Evolutionary conservation across 2,888 invertebrate species (phyloP), one percentile per base, ranked within the genome.

Genomic region (Athripsodes cinereus): DNA sequence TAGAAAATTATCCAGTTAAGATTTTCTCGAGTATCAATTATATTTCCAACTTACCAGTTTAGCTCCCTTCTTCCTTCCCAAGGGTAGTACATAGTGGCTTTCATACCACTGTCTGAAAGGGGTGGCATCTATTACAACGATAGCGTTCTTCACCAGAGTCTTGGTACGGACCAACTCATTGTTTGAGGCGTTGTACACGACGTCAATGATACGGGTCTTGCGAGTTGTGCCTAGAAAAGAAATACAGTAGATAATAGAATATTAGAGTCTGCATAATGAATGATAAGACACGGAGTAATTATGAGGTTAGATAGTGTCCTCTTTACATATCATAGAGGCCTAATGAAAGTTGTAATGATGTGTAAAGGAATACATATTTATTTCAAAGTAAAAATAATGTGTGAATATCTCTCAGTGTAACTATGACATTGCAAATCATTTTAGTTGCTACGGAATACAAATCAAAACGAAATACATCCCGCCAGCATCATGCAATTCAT

Each of bases 71-170:
- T 97, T 99, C 67, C 97, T 88, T 65, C 96, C 98, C 67, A 99
- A 82, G 51, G 98, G 96, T 69, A 91, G 75, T 66, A 94, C 88
- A 74, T 99, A 99, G 75, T 99, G 96, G 62, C 90, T 86, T 79
- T 99, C 99, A 72, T 97, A 99, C 98, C 97, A 99, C 74, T 97
- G 96, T 74, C 98, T 87, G 85, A 97, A 98, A 58, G 99, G 98
- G 34, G 96, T 94, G 50, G 96, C 97, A 75, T 99, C 99, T 68
- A 99, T 88, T 64, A 94, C 89, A 66, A 99, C 92, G 72, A 98
- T 96, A 63, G 94, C 92, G 72, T 97, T 97, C 81, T 99, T 99
- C 67, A 99, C 98, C 73, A 99, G 82, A 46, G 99, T 99, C 79
- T 99, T 99, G 69, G 99, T 99, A 80, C 99, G 88, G 64, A 99